Base-by-base conservation (phyloP, 2,113 vertebrate species). In the Thermophis baileyi region DNA sequence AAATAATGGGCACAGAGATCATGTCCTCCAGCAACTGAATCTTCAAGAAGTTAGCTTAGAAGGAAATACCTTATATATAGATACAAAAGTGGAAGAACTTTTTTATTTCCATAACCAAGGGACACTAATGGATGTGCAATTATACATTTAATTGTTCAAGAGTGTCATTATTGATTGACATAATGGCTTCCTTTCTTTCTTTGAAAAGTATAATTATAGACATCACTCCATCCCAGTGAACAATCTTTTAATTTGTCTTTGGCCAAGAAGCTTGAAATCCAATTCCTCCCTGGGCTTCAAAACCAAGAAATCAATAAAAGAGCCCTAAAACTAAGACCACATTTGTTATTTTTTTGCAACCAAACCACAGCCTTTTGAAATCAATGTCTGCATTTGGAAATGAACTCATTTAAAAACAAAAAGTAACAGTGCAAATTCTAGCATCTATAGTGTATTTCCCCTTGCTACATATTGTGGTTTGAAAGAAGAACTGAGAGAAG, bases 21-120 rank as follows among this genome's bases (percentile, higher is more conserved):
- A 91, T 69, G 93, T 95, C 69, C 69, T 44, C 89, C 88, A 50
- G 54, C 91, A 87, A 88, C 74, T 89, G 92, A 94, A 94, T 93
- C 87, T 90, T 74, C 35, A 94, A 92, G 91, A 27, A 55, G 40
- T 94, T 50, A 50, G 88, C 47, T 96, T 89, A 91, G 63, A 93
- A 94, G 92, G 44, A 46, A 25, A 55, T 60, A 55, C 10, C 1
- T 91, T 95, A 88, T n/a, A 63, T 60, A 46, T 49, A 91, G 89
- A 55, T 27, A 27, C 10, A 55, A 74, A 49, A 54, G 4, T 57
- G 18, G 24, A 40, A 87, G 95, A 90, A 54, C 63, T 91, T 81
- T 51, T 69, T 93, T n/a, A 94, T 95, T 96, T 53, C 85, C 92
- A 94, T 92, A 92, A 27, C 69, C 74, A 90, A 96, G 7, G 74